Evolutionary conservation across 2,113 vertebrate species (phyloP).

Genomic region (Phoxinus phoxinus): DNA sequence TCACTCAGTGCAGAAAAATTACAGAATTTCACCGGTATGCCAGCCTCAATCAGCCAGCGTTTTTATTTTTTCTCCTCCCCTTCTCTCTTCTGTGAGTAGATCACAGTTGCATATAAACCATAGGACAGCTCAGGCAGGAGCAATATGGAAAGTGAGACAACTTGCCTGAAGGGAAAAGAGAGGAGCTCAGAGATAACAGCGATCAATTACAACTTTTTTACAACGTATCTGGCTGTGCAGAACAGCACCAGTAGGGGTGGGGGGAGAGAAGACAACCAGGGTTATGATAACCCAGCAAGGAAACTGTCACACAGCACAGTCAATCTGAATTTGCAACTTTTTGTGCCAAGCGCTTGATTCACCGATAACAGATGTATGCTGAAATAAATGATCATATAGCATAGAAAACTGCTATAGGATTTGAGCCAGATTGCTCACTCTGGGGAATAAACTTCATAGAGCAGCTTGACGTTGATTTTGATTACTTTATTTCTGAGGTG

Average conservation of each 20-base stretch:
- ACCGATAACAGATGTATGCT: slow-evolving; percentile 67
- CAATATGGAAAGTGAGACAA: slow-evolving; percentile 45
- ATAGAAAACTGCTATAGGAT: slow-evolving; percentile 55
- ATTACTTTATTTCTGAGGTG: slow-evolving; percentile 75
- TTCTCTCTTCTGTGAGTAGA: slow-evolving; percentile 30
- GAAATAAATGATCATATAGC: slow-evolving; percentile 62
- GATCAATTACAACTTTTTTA: slow-evolving; percentile 31
- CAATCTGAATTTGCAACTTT: slow-evolving; percentile 61
- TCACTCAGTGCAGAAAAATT: slow-evolving; percentile 38
- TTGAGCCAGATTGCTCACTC: slow-evolving; percentile 65
- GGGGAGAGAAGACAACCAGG: not conserved
- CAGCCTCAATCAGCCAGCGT: slow-evolving; percentile 64
- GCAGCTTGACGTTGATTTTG: slow-evolving; percentile 72
- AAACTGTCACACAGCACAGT: slow-evolving; percentile 66
- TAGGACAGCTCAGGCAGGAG: slow-evolving; percentile 37
- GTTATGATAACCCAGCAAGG: slow-evolving; percentile 50
- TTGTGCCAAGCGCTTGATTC: slow-evolving; percentile 61
- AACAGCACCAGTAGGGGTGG: not conserved
- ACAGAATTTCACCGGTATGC: slow-evolving; percentile 54
- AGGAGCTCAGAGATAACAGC: slow-evolving; percentile 28
- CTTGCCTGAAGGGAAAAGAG: slow-evolving; percentile 32
- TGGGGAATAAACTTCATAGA: slow-evolving; percentile 69
- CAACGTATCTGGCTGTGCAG: slow-evolving; percentile 34
- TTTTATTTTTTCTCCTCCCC: slow-evolving; percentile 26
- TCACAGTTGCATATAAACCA: slow-evolving; percentile 45